Base-by-base conservation (phyloP, 2,888 invertebrate genomes). In the Himalopsyche japonica region DNA sequence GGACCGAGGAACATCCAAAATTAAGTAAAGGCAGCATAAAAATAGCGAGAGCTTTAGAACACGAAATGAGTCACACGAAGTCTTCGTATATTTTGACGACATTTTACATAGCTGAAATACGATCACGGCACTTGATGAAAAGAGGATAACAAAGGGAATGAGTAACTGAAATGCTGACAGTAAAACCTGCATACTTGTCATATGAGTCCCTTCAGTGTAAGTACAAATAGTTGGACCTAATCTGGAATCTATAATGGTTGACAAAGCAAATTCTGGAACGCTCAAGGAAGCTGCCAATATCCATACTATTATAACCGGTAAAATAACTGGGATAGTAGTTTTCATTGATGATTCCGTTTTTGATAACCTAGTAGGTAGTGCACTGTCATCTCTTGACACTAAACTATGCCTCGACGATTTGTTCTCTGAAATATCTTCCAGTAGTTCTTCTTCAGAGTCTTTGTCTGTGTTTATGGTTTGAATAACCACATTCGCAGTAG, bases 271-370 rank as follows among this genome's bases (percentile, higher is more conserved):
- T 87, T 93, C 93, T 12, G 94, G 94, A 79, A 94, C 91, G 88
- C 94, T 93, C 48, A 94, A 89, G 0, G 94, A 94, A 76, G 92
- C 88, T 48, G 93, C 91, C 79, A 94, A 88, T 86, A 93, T 90
- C 94, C 94, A 94, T 79, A 94, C 91, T 87, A 94, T 92, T 82
- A 93, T 88, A 32, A 92, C 90, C 0, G 94, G 94, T 79, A 93
- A 90, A 49, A 92, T 89, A 34, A 93, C 92, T 18, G 93, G 91
- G 49, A 94, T 89, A 10, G 76, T 27, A 18, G 78, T 43, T 47
- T 83, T 83, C 89, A 80, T 89, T 87, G 86, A 89, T 89, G 87
- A 90, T 89, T 84, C 89, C 88, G 4, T 88, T 89, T 82, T 89
- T 88, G 79, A 88, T 88, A n/a, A 87, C 88, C 88, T 48, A 89